Evolutionary conservation across 2,797 vertebrate genomes (phyloP), one percentile per base, ranked within the genome.

Genomic region (Gymnodraco acuticeps): DNA sequence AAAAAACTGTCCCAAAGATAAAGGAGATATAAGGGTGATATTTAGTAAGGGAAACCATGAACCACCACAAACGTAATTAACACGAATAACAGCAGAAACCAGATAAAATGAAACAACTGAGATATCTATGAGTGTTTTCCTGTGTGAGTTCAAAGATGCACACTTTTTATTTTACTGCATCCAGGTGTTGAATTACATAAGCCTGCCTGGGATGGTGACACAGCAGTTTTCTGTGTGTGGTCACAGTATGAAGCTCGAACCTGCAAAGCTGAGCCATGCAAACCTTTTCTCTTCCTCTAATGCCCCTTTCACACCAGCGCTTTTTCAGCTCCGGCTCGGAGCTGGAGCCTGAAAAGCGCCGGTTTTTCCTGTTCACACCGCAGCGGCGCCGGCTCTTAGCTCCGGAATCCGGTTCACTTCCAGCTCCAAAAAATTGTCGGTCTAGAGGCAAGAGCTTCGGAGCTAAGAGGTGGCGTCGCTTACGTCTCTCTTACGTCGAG

Each of bases 161-260:
- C 12, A 17, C 2, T 56, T 66, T 45, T 17, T 43, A 61, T 38
- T 75, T 70, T 27, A 73, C 70, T 81, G 71, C 78, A 31, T 17
- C 73, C 78, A 59, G 84, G 81, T 89, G 74, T 85, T 87, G 50
- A 45, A 62, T 91, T 83, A 75, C 83, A 80, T 67, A 76, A 70
- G 27, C 27, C 46, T 70, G 73, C 17, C 63, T 55, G 52, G 45
- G 46, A 73, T 38, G 67, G 27, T 88, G 90, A 91, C 81, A 42
- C 68, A 68, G 86, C 87, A 83, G 38, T 79, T 91, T 72, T 69
- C 45, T 78, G 23, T 61, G 1, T 50, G 11, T 54, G 45, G 23
- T 73, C 47, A 47, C 63, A 47, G 48, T n/a, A 50, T 59, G 69
- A 0, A 41, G 56, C 78, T 31, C 47, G 14, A 47, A 78, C 71